Evolutionary conservation across 2,888 invertebrate genomes (phyloP).

Genomic region (Cacoxenus indagator): DNA sequence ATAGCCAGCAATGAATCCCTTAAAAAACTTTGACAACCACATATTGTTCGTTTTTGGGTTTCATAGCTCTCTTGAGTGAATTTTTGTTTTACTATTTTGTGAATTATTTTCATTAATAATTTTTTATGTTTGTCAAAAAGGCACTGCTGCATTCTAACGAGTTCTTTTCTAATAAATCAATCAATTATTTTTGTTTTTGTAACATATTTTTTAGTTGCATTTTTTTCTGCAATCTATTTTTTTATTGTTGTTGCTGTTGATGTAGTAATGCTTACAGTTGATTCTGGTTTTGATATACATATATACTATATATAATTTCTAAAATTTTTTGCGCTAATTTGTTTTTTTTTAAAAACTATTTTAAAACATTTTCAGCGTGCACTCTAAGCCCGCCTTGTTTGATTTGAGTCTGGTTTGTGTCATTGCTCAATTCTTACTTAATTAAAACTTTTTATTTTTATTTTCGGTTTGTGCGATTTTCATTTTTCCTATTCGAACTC

Average conservation of each 20-base stretch:
- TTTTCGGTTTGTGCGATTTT: not conserved
- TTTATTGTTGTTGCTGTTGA: not conserved
- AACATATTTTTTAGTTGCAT: not conserved
- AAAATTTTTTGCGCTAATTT: no score
- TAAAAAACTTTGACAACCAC: no score
- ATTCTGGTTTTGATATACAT: no score
- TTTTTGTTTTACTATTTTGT: conserved; percentile 9
- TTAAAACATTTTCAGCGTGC: no score
- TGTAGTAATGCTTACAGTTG: no score
- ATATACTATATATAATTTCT: no score
- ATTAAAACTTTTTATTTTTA: not conserved
- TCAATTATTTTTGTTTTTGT: not conserved
- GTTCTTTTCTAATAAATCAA: conserved; percentile 17
- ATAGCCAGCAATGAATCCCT: no score
- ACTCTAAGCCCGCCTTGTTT: no score
- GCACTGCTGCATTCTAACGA: conserved; percentile 44
- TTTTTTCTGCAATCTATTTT: not conserved
- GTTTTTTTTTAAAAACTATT: no score
- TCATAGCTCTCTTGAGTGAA: conserved; percentile 1
- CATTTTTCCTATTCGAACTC: not conserved
- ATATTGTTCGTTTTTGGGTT: not conserved
- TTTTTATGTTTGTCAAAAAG: conserved; percentile 34
- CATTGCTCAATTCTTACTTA: no score
- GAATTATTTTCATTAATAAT: not conserved
- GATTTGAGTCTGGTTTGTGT: no score